These are phyloP conservation scores for Nylanderia fulva DNA, from an alignment of 1,140 invertebrate species.

Conservation along the genomic window DNA sequence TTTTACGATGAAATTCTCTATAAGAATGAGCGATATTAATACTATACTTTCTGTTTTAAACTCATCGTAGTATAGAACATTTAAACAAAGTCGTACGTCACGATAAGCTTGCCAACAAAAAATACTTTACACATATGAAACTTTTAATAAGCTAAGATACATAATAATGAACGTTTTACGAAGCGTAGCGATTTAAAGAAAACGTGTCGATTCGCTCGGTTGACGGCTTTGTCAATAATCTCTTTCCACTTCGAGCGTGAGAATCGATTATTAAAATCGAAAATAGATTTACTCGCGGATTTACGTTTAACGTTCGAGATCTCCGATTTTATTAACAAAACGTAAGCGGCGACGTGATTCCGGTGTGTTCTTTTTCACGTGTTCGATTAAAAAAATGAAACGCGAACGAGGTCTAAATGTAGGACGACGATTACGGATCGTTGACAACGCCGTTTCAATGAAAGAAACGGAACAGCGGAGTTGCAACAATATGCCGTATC, in stretches of 20 bases:
- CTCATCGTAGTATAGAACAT: too few relatives aligned
- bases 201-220: too few relatives aligned
- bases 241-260: not conserved
- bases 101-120: too few relatives aligned
- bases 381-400: conserved; percentile 34
- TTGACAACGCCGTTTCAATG: conserved; percentile 70
- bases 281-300: not conserved
- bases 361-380: not conserved
- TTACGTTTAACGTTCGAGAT: not conserved
- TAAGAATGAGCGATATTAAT: too few relatives aligned
- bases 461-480: conserved; percentile 68
- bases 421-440: conserved; percentile 62
- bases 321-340: not conserved
- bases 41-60: too few relatives aligned
- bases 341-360: not conserved
- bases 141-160: too few relatives aligned
- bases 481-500: conserved; percentile 64
- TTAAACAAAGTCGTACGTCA: too few relatives aligned
- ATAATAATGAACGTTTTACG: too few relatives aligned
- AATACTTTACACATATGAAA: too few relatives aligned
- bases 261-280: not conserved
- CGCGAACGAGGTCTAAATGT: conserved; percentile 60
- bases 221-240: not conserved
- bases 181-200: too few relatives aligned
- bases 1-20: too few relatives aligned